phyloP scores from a whole-genome alignment of 2,797 vertebrate species.

The Sebastes jordani region DNA sequence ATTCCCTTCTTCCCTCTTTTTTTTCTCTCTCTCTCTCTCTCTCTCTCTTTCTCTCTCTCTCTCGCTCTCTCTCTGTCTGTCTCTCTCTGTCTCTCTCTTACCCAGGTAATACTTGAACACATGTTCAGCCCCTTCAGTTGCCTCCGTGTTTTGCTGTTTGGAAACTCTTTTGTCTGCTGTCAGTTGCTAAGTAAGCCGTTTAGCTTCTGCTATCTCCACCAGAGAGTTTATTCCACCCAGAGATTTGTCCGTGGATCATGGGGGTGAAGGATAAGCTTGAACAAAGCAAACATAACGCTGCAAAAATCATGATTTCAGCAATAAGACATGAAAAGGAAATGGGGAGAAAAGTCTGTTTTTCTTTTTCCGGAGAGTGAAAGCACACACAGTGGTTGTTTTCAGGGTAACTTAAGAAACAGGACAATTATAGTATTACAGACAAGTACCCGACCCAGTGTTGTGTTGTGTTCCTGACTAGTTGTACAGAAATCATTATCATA shows the following conservation, averaged over 20 bases:
- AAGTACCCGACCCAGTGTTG: neutral
- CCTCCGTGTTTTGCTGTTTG: neutral
- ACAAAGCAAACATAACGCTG: conserved; percentile 34
- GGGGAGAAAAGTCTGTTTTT: neutral
- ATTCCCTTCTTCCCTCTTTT: neutral
- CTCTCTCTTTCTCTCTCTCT: neutral
- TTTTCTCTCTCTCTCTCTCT: neutral
- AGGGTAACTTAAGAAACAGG: neutral
- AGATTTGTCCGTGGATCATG: conserved; percentile 47
- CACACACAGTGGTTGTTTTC: neutral
- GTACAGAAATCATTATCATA: neutral
- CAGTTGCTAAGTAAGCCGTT: conserved; percentile 44
- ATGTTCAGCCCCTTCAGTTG: neutral
- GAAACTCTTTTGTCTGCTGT: conserved; percentile 37
- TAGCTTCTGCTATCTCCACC: conserved; percentile 29
- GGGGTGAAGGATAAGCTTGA: conserved; percentile 7
- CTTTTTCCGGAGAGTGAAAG: neutral
- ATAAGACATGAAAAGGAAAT: conserved; percentile 3
- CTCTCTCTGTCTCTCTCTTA: neutral
- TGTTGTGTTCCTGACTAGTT: neutral
- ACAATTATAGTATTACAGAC: too few species aligned
- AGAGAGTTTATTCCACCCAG: conserved; percentile 33
- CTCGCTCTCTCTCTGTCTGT: neutral
- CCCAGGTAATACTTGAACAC: conserved; percentile 16
- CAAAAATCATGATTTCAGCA: conserved; percentile 40